These are phyloP conservation scores for Diaphora mendica DNA, from an alignment of 2,888 invertebrate genomes.

Conservation along the genomic window DNA sequence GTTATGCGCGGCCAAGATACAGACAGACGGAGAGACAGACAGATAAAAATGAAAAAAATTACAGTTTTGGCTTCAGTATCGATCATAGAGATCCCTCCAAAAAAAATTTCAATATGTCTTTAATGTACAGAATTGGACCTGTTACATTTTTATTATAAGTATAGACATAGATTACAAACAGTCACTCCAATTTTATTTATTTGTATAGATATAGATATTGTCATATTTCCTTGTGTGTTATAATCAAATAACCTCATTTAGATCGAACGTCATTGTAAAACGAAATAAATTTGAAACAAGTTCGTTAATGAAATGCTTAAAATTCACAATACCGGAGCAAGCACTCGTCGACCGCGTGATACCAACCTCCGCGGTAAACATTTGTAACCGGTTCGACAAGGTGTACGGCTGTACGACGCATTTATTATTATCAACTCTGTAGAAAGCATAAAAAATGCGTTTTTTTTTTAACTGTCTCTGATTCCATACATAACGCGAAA, in stretches of 20 bases:
- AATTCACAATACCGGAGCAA: constrained; percentile 20
- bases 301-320: constrained; percentile 28
- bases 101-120: too few species aligned
- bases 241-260: neutral
- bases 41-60: too few species aligned
- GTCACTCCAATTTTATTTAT: too few species aligned
- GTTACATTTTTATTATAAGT: too few species aligned
- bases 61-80: too few species aligned
- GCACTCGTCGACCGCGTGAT: constrained; percentile 53
- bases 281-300: constrained; percentile 22
- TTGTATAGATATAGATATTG: too few species aligned
- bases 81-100: too few species aligned
- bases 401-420: constrained; percentile 33
- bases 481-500: neutral
- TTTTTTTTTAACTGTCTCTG: neutral
- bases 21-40: too few species aligned
- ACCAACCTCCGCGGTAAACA: constrained; percentile 33
- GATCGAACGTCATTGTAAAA: neutral
- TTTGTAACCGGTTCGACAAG: constrained; percentile 43
- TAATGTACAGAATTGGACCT: too few species aligned
- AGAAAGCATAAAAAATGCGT: constrained; percentile 22
- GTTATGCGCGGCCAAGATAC: too few species aligned
- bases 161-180: too few species aligned
- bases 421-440: constrained; percentile 20
- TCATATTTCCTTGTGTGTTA: too few species aligned